Conservation (phyloP, 2,113 vertebrate genomes). For the Dicaeum eximium region DNA sequence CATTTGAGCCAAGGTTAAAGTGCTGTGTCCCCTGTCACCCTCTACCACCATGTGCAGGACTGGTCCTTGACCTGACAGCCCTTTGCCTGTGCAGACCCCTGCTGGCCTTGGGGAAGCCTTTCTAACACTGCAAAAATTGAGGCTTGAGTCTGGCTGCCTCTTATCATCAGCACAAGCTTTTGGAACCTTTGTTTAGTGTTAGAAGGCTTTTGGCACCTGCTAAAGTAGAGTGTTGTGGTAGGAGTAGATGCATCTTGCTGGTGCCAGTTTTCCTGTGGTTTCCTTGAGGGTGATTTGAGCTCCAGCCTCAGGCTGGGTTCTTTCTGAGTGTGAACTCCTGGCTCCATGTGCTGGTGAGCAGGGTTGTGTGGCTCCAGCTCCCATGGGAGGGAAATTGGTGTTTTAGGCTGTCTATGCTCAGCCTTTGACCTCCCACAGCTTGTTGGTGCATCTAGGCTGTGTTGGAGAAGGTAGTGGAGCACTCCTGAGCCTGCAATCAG, state of each 20-base stretch:
- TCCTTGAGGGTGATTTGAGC: neutral
- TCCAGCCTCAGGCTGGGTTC: neutral
- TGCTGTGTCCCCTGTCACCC: neutral
- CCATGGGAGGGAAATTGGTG: neutral
- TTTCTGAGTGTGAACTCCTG: neutral
- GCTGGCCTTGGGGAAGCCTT: neutral
- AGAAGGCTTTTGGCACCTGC: neutral
- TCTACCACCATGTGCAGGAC: neutral
- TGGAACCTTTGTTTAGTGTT: neutral
- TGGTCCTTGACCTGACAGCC: neutral
- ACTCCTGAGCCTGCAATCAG: neutral
- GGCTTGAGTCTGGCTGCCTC: neutral
- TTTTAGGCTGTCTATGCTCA: neutral
- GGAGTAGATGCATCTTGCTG: neutral
- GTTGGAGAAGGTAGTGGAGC: neutral
- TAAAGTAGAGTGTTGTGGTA: neutral
- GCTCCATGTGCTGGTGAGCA: neutral
- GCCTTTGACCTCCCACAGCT: neutral
- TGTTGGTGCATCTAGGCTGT: neutral
- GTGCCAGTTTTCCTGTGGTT: neutral
- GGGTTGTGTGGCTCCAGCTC: neutral
- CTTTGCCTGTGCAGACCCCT: neutral
- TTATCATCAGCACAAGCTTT: neutral
- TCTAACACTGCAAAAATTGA: neutral
- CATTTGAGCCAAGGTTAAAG: neutral